These are phyloP conservation scores for Dendrolimus punctatus DNA, from an alignment of 1,140 invertebrate genomes.

Conservation along the genomic window DNA sequence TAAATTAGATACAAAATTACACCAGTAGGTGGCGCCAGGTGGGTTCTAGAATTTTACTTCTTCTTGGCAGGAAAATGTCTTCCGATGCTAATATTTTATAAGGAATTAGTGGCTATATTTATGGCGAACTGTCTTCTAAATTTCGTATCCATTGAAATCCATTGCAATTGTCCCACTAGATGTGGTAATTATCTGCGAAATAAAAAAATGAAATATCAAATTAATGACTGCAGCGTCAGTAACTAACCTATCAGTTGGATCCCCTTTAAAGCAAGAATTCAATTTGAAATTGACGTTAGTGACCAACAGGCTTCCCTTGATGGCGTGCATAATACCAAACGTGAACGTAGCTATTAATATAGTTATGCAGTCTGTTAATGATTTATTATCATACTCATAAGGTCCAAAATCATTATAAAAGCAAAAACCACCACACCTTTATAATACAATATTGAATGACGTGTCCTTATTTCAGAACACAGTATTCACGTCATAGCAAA, in stretches of 20 bases:
- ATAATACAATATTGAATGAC: slow-evolving; percentile 47
- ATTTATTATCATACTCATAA: slow-evolving; percentile 18
- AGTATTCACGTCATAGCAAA: slow-evolving; percentile 37
- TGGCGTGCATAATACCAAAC: slow-evolving; percentile 23
- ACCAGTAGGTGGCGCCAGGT: too few species aligned
- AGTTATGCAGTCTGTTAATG: background rate
- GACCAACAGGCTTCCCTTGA: slow-evolving; percentile 14
- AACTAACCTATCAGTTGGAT: background rate
- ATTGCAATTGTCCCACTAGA: too few species aligned
- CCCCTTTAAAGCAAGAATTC: background rate
- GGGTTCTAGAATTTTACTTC: too few species aligned
- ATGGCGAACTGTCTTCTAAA: too few species aligned
- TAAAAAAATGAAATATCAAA: too few species aligned
- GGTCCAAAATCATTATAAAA: slow-evolving; percentile 13
- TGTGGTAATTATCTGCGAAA: too few species aligned
- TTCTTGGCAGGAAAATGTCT: too few species aligned
- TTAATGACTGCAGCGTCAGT: background rate
- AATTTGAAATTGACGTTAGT: slow-evolving; percentile 11
- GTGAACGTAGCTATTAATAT: slow-evolving; percentile 13
- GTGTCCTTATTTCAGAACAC: slow-evolving; percentile 44
- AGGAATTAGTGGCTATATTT: too few species aligned
- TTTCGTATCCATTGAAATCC: too few species aligned
- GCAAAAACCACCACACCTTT: slow-evolving; percentile 22
- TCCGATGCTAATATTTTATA: too few species aligned
- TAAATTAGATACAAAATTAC: too few species aligned